These are phyloP conservation scores for Digitonthophagus gazella DNA, from an alignment of 2,888 invertebrate genomes.

Conservation along the genomic window DNA sequence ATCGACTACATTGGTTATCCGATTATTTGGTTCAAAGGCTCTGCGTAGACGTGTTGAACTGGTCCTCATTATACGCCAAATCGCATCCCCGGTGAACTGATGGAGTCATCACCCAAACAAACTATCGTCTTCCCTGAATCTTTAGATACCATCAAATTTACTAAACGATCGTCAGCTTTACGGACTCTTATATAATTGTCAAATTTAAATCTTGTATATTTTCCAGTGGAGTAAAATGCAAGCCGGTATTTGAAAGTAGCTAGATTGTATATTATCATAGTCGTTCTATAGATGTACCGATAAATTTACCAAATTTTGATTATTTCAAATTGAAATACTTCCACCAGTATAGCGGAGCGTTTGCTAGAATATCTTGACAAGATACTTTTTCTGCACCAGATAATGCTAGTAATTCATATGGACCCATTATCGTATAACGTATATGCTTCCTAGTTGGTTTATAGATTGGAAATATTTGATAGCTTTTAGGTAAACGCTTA, in stretches of 20 bases:
- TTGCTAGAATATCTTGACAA: background rate
- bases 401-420: background rate
- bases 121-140: background rate
- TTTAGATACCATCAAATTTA: background rate
- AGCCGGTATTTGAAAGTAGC: background rate
- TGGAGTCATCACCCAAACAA: background rate
- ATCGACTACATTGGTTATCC: constrained; percentile 4
- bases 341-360: background rate
- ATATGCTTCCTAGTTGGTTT: background rate
- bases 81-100: background rate
- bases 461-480: background rate
- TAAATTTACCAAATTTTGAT: background rate
- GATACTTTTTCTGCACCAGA: background rate
- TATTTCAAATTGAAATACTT: constrained; percentile 4
- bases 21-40: background rate
- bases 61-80: background rate
- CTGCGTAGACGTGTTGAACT: background rate
- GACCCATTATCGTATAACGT: background rate
- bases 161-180: background rate
- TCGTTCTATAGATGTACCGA: background rate
- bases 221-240: background rate
- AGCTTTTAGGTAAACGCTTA: background rate
- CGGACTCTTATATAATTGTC: too few relatives aligned
- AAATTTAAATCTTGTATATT: background rate
- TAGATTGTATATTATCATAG: background rate